Evolutionary conservation across 2,113 vertebrate species (phyloP).

Genomic region (Antigone vipio): DNA sequence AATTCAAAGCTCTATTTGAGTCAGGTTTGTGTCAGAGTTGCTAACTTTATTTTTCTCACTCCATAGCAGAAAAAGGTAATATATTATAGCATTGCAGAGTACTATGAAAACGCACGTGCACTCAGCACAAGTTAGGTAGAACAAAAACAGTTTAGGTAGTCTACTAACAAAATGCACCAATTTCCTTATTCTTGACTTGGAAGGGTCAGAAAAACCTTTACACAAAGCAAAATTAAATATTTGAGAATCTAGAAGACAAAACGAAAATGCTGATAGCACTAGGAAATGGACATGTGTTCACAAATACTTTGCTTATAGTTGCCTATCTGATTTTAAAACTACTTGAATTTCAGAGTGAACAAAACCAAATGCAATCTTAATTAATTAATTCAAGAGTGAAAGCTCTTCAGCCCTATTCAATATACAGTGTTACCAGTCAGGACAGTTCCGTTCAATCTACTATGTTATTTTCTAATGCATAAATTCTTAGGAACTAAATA

Average conservation of each 20-base stretch:
- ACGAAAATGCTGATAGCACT: neutral
- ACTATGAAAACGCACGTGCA: neutral
- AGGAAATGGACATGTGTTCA: neutral
- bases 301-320: neutral
- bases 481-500: neutral
- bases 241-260: neutral
- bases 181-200: neutral
- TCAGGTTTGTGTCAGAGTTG: neutral
- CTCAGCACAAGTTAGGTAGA: neutral
- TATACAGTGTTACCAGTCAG: neutral
- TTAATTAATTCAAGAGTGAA: neutral
- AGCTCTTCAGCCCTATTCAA: neutral
- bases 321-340: neutral
- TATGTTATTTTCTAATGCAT: neutral
- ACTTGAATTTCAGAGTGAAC: neutral
- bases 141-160: neutral
- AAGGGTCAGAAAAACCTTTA: neutral
- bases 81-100: neutral
- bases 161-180: neutral
- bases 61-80: neutral
- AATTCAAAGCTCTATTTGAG: neutral
- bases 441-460: neutral
- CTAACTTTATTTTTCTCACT: neutral
- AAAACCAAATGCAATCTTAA: neutral
- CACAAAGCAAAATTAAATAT: neutral